Conservation (phyloP, 2,888 invertebrate genomes). For the Papilio elwesi region DNA sequence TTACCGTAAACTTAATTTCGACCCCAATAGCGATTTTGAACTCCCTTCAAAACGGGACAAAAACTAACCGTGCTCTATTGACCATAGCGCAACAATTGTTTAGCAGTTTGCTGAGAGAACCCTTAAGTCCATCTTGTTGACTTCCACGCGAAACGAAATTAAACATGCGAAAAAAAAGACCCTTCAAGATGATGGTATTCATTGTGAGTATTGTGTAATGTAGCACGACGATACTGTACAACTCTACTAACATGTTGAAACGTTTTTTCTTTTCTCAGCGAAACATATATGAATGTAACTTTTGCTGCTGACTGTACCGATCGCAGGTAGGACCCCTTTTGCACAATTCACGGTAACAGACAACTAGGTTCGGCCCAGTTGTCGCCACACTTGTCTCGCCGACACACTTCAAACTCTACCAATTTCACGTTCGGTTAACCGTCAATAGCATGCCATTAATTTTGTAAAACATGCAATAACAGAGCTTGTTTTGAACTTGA, state of each 20-base stretch:
- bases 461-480: conserved; percentile 67
- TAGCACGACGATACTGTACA: conserved; percentile 75
- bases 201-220: conserved; percentile 83
- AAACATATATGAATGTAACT: conserved; percentile 47
- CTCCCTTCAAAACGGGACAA: conserved; percentile 56
- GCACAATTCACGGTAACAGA: conserved; percentile 78
- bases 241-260: conserved; percentile 58
- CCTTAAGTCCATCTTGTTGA: conserved; percentile 81
- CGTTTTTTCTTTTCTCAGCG: conserved; percentile 43
- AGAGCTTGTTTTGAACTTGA: conserved; percentile 62
- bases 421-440: conserved; percentile 79
- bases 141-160: conserved; percentile 72
- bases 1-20: conserved; percentile 62
- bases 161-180: conserved; percentile 70
- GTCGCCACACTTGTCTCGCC: conserved; percentile 77
- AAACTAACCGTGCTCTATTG: conserved; percentile 75
- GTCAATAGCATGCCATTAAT: conserved; percentile 76
- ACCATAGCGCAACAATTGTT: conserved; percentile 83
- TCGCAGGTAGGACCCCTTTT: conserved; percentile 81
- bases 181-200: conserved; percentile 75
- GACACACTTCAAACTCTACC: conserved; percentile 69
- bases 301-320: conserved; percentile 55
- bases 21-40: conserved; percentile 63
- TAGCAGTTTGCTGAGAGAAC: conserved; percentile 76
- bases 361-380: conserved; percentile 66